phyloP scores from a whole-genome alignment of 1,140 invertebrate genomes.

The Parapsyche elsis region DNA sequence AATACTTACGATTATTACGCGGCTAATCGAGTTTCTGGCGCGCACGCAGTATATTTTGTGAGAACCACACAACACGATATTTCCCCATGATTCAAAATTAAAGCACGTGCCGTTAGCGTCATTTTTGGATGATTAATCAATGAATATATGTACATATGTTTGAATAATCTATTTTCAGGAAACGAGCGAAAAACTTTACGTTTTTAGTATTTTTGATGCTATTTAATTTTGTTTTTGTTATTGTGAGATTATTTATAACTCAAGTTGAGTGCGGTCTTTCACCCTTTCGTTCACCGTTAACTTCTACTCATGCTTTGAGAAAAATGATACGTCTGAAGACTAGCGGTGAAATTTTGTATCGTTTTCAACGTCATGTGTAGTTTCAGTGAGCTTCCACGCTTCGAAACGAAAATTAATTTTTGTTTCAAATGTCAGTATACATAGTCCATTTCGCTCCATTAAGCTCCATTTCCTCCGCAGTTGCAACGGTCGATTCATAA shows the following conservation, averaged over 20 bases:
- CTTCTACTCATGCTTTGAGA: neutral
- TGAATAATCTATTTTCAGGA: too few relatives aligned
- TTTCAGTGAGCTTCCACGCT: neutral
- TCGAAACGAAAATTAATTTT: conserved; percentile 7
- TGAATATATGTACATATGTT: too few relatives aligned
- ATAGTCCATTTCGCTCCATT: conserved; percentile 25
- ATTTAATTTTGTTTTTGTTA: neutral
- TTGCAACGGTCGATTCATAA: conserved; percentile 2
- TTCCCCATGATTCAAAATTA: too few relatives aligned
- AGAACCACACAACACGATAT: too few relatives aligned
- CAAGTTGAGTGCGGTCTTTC: neutral
- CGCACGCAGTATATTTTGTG: too few relatives aligned
- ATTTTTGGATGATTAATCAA: too few relatives aligned
- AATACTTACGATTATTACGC: neutral
- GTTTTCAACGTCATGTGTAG: neutral
- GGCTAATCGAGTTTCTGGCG: neutral
- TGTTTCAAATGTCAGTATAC: neutral
- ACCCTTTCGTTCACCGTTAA: neutral
- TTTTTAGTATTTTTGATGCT: too few relatives aligned
- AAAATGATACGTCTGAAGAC: neutral
- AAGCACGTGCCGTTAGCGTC: too few relatives aligned
- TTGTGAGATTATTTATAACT: conserved; percentile 6
- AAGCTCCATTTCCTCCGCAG: neutral
- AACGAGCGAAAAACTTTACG: too few relatives aligned
- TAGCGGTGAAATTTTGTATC: neutral